Conservation (phyloP, 2,113 vertebrate species). For the Noctilio leporinus region DNA sequence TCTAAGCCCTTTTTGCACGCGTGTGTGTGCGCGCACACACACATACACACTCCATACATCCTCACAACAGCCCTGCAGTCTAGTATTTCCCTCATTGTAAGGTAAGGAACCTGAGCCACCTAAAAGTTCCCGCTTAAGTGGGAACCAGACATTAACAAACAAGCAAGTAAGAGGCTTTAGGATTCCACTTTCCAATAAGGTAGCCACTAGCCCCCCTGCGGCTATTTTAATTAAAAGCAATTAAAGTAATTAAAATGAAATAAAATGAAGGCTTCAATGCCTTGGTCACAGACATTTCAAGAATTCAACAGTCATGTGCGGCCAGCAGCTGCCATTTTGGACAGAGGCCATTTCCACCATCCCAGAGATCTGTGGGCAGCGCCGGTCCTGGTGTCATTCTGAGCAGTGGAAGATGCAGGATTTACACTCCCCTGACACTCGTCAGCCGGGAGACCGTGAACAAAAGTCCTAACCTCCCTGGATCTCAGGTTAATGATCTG, state of each 20-base stretch:
- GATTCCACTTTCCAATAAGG: neutral
- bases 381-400: neutral
- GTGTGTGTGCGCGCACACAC: neutral
- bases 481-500: neutral
- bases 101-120: neutral
- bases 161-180: neutral
- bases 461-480: neutral
- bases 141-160: neutral
- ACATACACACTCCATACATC: neutral
- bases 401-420: neutral
- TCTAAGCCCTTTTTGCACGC: neutral
- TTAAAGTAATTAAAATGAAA: neutral
- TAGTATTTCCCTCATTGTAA: neutral
- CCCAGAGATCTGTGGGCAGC: fast-evolving
- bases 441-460: neutral
- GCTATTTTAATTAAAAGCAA: neutral
- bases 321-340: neutral
- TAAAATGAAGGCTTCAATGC: neutral
- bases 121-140: no score
- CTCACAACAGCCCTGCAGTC: neutral
- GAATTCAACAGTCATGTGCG: neutral
- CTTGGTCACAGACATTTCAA: neutral
- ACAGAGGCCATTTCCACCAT: neutral
- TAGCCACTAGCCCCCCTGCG: neutral
- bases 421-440: neutral